Conservation (phyloP, 2,888 invertebrate genomes). For the Caenorhabditis sp. region DNA sequence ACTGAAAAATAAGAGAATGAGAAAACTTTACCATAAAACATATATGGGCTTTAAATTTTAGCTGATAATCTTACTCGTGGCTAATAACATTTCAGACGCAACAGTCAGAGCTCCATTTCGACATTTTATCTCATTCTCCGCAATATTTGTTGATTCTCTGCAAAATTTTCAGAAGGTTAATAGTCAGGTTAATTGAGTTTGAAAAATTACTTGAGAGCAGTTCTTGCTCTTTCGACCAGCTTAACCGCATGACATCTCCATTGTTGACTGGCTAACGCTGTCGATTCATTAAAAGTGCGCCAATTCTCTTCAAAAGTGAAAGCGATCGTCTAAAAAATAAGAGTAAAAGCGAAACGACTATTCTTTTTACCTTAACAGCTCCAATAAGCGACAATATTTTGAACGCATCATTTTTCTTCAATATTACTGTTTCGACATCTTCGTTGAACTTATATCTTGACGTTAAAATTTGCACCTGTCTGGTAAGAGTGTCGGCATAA, state of each 20-base stretch:
- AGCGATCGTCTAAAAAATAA: conserved; percentile 3
- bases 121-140: conserved; percentile 59
- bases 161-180: background rate
- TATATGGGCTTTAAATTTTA: background rate
- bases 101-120: background rate
- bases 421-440: conserved; percentile 61
- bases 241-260: conserved; percentile 39
- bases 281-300: conserved; percentile 17
- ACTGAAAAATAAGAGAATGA: background rate
- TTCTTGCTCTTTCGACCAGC: conserved; percentile 71
- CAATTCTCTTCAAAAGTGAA: conserved; percentile 8
- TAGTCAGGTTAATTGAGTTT: background rate
- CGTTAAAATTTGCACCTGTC: conserved; percentile 76
- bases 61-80: background rate
- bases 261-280: conserved; percentile 38
- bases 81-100: background rate
- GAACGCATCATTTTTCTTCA: conserved; percentile 43
- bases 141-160: background rate
- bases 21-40: background rate
- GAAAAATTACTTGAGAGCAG: background rate
- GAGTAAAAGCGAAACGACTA: background rate
- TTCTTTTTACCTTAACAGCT: conserved; percentile 19
- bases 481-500: conserved; percentile 78
- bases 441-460: conserved; percentile 76
- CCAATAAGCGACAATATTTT: conserved; percentile 52